Base-by-base conservation (phyloP, 2,888 invertebrate species). In the Therioaphis trifolii region DNA sequence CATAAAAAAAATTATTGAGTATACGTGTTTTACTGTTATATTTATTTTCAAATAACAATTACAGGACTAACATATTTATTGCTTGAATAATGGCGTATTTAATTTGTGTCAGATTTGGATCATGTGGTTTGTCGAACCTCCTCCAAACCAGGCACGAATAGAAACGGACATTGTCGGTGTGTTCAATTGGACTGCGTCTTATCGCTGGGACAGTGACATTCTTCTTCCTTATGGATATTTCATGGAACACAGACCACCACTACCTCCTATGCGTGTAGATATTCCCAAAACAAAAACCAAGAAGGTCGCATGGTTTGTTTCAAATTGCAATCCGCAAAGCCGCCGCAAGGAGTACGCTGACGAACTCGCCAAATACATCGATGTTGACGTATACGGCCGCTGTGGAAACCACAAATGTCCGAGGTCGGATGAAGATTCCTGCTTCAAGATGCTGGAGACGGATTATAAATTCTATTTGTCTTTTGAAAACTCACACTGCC, bases 151-250 rank as follows among this genome's bases (percentile, higher is more conserved):
- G 89, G 97, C 98, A 18, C 95, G n/a, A n/a, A n/a, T 96, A 86
- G 93, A 93, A 84, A 91, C 94, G 79, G 93, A 93, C 86, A 92
- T 93, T 86, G 91, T 91, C 15, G 92, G 93, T 87, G 92, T 94
- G 4, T 94, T 98, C 89, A 99, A 99, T 90, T 98, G 98, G 97
- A 98, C 98, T 12, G 95, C 98, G 0, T 98, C 97, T 0, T 99
- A 98, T 88, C 91, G 98, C 85, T 93, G 93, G 84, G 98, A 98
- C 88, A 98, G 97, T 35, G 97, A 98, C 88, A 93, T 99, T 85
- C 98, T 98, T 15, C 95, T 98, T 0, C 98, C 98, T 0, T 99
- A 98, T 89, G 98, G 97, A 89, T 92, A 95, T 87, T 98, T 96
- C 95, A 93, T 95, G 76, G 91, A 91, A 86, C 91, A 92, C 27